These are phyloP conservation scores for Drosophila guanche DNA, from an alignment of 1,140 invertebrate species.

Conservation along the genomic window DNA sequence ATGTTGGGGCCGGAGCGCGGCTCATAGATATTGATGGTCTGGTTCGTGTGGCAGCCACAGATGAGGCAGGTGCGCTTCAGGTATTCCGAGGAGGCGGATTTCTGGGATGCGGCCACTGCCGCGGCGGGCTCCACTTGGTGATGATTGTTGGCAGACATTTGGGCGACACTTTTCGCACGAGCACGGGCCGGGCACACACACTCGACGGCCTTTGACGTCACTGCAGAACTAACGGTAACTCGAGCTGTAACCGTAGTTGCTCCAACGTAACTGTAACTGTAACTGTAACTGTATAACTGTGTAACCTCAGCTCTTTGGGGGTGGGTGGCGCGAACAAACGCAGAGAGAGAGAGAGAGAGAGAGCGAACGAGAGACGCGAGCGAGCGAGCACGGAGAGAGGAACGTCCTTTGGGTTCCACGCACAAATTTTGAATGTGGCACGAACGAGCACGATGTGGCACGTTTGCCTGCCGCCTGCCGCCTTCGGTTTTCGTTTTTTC, in stretches of 20 bases:
- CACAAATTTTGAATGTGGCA: constrained; percentile 74
- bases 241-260: not conserved
- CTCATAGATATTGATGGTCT: constrained; percentile 83
- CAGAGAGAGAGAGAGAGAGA: constrained; percentile 16
- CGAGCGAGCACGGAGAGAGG: constrained; percentile 8
- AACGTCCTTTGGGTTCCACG: constrained; percentile 81
- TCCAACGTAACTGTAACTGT: constrained; percentile 23
- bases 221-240: constrained; percentile 9
- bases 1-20: constrained; percentile 82
- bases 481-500: constrained; percentile 3
- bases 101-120: constrained; percentile 33
- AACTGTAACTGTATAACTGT: constrained; percentile 2
- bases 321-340: too few species aligned
- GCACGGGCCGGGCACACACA: too few species aligned
- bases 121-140: constrained; percentile 58
- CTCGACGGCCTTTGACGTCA: constrained; percentile 35
- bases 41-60: constrained; percentile 81
- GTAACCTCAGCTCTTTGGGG: too few species aligned
- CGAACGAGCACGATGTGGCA: constrained; percentile 22
- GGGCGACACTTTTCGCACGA: constrained; percentile 14
- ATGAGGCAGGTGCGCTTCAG: constrained; percentile 83
- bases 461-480: constrained; percentile 13
- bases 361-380: constrained; percentile 1
- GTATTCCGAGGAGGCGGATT: constrained; percentile 72
- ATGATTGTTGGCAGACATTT: constrained; percentile 63